Percentiles rank a stretch among this genome's conserved stretches.
These are phyloP conservation scores for Phoenoteleia sp. DNA, from an alignment of 2,888 invertebrate genomes.

Conservation along the genomic window DNA sequence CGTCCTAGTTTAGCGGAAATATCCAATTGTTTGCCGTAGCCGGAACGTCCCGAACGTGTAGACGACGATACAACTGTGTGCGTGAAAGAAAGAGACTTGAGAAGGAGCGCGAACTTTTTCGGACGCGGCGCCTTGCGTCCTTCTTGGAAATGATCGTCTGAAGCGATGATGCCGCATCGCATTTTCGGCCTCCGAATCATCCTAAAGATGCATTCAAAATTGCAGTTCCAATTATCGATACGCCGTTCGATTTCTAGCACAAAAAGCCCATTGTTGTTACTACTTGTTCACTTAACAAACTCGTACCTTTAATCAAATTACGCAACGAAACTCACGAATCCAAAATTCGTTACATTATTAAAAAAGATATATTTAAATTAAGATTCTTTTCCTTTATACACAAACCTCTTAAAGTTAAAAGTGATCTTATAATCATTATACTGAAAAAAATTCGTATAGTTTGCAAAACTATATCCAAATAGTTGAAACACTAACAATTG, in stretches of 20 bases:
- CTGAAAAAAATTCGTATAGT: no score
- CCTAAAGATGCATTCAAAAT: slow-evolving; percentile 66
- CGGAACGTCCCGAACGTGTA: slow-evolving; percentile 52
- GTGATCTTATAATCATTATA: no score
- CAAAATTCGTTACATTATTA: no score
- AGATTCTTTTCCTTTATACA: no score
- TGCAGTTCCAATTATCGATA: slow-evolving; percentile 56
- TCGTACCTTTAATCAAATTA: background rate
- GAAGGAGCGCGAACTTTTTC: slow-evolving; percentile 73
- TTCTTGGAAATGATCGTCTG: slow-evolving; percentile 71
- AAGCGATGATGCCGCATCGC: slow-evolving; percentile 73
- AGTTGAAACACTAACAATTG: no score
- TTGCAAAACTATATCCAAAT: no score
- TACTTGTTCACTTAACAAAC: background rate
- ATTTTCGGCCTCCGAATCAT: slow-evolving; percentile 79
- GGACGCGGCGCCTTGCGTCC: slow-evolving; percentile 69
- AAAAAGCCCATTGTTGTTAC: background rate
- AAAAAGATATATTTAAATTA: no score
- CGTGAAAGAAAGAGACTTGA: slow-evolving; percentile 68
- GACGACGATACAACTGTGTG: slow-evolving; percentile 31
- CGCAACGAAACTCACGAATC: no score
- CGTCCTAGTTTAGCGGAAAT: slow-evolving; percentile 72
- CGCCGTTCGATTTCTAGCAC: background rate
- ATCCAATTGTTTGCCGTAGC: slow-evolving; percentile 72
- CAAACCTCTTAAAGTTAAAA: no score